Base-by-base conservation (phyloP, 2,888 invertebrate species). In the Caenorhabditis drosophilae region DNA sequence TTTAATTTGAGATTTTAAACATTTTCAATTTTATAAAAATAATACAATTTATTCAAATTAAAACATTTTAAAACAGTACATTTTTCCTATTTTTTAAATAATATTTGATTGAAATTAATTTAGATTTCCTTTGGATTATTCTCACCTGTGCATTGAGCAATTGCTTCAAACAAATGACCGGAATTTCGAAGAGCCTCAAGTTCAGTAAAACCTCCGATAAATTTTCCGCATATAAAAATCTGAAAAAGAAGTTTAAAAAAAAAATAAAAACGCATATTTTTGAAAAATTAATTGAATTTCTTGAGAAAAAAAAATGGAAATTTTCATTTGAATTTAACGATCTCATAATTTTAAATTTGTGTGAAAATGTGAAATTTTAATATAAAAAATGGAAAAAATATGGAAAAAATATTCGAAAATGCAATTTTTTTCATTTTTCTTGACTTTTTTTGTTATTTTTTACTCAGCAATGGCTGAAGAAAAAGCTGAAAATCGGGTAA, bases 181-280 rank as follows among this genome's bases (percentile, higher is more conserved):
- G 73, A 56, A 46, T 78, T 68, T 23, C 61, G 48, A n/a, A 81
- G 72, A 18, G 66, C 68, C 6, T 72, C 60, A 42, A 81, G 59
- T 45, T 81, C 79, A 2, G 77, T 79, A 59, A 55, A 81, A 16
- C 81, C 80, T 25, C 75, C 75, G 25, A 75, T 49, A 49, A 75
- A 73, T 23, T 69, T 64, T 1, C 75, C 75, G 38, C 75, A 75
- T 23, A 75, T 72, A 66, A 75, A 75, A 48, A 75, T 72, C 75
- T 75, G 42, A 35, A 66, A 47, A 12, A n/a, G 27, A 26, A 48
- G 12, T 31, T 9, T 31, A 6, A 31, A 31, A 31, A 31, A 9
- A 31, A 22, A n/a, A 26, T 23, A 46, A 23, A 26, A 46, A 45
- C 4, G n/a, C 36, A 25, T 20, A 7, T 22, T 22, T 11, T 22